Percentiles rank a stretch among this genome's conserved stretches.
Conservation (phyloP, 1,140 invertebrate genomes). For the Dendrolimus punctatus region DNA sequence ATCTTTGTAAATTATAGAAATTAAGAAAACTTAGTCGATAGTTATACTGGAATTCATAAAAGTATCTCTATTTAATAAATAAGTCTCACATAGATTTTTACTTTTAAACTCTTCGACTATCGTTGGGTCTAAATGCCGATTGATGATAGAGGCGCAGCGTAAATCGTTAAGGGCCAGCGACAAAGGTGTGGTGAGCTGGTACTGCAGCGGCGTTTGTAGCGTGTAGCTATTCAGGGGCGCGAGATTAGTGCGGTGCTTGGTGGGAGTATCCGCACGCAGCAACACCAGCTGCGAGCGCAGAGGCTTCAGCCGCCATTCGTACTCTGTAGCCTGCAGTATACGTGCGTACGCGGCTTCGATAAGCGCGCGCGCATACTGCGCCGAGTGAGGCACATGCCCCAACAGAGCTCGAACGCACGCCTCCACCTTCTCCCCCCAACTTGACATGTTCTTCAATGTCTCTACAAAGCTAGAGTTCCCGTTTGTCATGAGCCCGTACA, state of each 20-base stretch:
- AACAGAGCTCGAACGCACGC: conserved; percentile 13
- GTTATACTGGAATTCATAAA: conserved; percentile 1
- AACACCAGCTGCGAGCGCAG: conserved; percentile 32
- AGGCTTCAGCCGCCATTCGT: conserved; percentile 11
- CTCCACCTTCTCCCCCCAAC: conserved; percentile 26
- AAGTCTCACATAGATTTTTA: conserved; percentile 41
- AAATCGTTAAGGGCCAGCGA: conserved; percentile 27
- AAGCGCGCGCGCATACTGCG: conserved; percentile 22
- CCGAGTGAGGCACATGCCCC: conserved; percentile 20
- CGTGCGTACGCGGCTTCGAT: conserved; percentile 21
- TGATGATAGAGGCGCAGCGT: conserved; percentile 35
- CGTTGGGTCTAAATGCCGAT: conserved; percentile 27
- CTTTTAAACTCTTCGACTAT: conserved; percentile 27
- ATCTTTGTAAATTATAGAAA: too few relatives aligned
- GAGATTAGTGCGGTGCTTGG: background rate
- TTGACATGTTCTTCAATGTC: conserved; percentile 2
- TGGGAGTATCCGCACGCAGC: conserved; percentile 9
- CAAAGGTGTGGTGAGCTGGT: conserved; percentile 25
- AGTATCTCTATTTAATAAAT: conserved; percentile 25
- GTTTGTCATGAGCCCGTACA: conserved; percentile 19
- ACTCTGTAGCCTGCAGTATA: conserved; percentile 18
- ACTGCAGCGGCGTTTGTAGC: conserved; percentile 13
- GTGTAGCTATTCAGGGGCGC: background rate
- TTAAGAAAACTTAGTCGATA: too few relatives aligned
- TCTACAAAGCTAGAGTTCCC: conserved; percentile 5